Base-by-base conservation (phyloP, 2,797 vertebrate genomes). In the Coregonus sp. region DNA sequence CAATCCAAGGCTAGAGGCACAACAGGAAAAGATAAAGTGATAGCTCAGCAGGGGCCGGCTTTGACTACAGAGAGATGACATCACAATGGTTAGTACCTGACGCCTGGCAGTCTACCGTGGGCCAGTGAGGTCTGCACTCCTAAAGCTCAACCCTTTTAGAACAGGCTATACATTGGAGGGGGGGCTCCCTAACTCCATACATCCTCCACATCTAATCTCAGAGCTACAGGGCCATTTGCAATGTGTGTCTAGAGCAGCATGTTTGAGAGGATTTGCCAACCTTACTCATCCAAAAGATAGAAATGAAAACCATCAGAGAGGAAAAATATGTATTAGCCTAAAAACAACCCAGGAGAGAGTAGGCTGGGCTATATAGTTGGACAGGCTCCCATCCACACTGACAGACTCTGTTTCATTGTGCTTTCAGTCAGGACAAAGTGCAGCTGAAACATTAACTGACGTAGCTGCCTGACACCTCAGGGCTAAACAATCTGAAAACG, bases 71-170 rank as follows among this genome's bases (percentile, higher is more conserved):
- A 76, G 83, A 90, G 84, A 90, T 83, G 89, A 88, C 87, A 86
- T 74, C 75, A 87, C 81, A 85, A 81, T 74, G 81, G 81, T 72
- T 75, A 86, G 87, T 86, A 84, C 75, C 85, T 80, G 92, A 90
- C 81, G 85, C 87, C 90, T 81, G 72, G 81, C 85, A 87, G 91
- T 90, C 92, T 91, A 80, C 88, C 75, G 88, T 87, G 86, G 88
- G 86, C 91, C 86, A 86, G 89, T 70, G 75, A 1, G 79, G 87
- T 84, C 88, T 71, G 78, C 79, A 80, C 74, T 77, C 50, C 73
- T 61, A 79, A 81, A 87, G 83, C 79, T 92, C 87, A 93, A 91
- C 88, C 90, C 70, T 91, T 86, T 91, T 89, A 90, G 90, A 82
- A 82, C 78, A 81, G 82, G 66, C 75, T 59, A 40, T 14, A 20